These are phyloP conservation scores for Saturnia japonica DNA, from an alignment of 2,888 invertebrate species.

Conservation along the genomic window DNA sequence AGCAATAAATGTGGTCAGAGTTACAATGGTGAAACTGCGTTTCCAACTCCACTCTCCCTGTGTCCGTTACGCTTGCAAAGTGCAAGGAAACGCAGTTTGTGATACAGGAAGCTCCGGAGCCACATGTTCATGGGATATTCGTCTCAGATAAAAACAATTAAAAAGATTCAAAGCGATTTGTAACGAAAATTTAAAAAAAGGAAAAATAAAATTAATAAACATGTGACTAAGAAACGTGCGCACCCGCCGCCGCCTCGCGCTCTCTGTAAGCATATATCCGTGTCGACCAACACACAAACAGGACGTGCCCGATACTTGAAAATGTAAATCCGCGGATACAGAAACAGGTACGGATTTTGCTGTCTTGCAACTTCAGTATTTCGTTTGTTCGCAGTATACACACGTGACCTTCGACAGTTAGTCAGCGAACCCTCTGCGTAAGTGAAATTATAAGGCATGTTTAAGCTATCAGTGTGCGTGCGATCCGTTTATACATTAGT, in stretches of 20 bases:
- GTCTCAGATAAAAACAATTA: constrained; percentile 27
- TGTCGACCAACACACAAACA: background rate
- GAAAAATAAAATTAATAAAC: constrained; percentile 62
- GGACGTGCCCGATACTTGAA: too few species aligned
- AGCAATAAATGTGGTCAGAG: constrained; percentile 52
- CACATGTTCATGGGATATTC: constrained; percentile 76
- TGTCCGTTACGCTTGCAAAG: constrained; percentile 53
- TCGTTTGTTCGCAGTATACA: too few species aligned
- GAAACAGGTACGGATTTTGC: too few species aligned
- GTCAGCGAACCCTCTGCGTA: too few species aligned
- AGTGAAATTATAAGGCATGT: too few species aligned
- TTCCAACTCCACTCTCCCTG: constrained; percentile 53
- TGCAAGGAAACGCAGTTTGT: constrained; percentile 75
- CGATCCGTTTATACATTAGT: too few species aligned
- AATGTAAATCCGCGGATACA: too few species aligned
- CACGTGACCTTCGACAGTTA: too few species aligned
- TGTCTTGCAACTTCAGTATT: too few species aligned
- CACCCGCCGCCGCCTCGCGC: constrained; percentile 51
- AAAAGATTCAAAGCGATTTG: constrained; percentile 42
- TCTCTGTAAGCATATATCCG: background rate
- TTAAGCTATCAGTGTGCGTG: too few species aligned
- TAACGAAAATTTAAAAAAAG: constrained; percentile 37
- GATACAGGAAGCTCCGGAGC: constrained; percentile 64
- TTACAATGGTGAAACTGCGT: constrained; percentile 58
- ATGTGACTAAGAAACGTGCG: constrained; percentile 80